Conservation (phyloP, 1,140 invertebrate species). For the Nylanderia fulva region DNA sequence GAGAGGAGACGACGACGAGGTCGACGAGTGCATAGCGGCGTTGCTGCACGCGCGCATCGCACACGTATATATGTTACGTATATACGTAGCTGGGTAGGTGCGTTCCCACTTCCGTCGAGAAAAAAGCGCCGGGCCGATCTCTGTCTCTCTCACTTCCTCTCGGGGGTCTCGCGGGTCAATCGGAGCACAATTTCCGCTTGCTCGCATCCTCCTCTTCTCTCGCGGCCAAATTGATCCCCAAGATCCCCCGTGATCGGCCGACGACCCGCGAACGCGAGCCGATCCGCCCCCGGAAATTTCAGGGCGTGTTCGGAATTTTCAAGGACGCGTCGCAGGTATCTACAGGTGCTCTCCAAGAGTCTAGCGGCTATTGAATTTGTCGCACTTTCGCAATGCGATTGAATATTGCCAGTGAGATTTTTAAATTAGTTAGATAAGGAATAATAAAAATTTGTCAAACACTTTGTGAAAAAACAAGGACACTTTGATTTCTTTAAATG, state of each 20-base stretch:
- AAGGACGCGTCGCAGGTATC: background rate
- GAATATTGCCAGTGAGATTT: too few species aligned
- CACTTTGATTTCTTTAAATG: too few species aligned
- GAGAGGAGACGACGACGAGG: slow-evolving; percentile 56
- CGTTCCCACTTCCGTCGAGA: slow-evolving; percentile 57
- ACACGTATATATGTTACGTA: slow-evolving; percentile 23
- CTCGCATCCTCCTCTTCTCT: slow-evolving; percentile 43
- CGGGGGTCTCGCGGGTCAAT: slow-evolving; percentile 54
- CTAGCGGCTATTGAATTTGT: background rate
- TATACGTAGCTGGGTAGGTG: slow-evolving; percentile 50
- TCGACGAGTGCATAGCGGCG: slow-evolving; percentile 40
- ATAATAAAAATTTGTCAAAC: too few species aligned
- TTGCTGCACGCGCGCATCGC: slow-evolving; percentile 40
- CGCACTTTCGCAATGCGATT: too few species aligned
- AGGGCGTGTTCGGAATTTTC: background rate
- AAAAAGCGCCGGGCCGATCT: slow-evolving; percentile 27
- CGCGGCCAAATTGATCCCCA: slow-evolving; percentile 54
- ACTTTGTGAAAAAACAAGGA: too few species aligned
- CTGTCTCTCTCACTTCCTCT: background rate
- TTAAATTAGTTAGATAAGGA: too few species aligned
- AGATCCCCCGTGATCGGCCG: slow-evolving; percentile 35
- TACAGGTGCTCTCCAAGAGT: background rate
- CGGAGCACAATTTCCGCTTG: slow-evolving; percentile 63
- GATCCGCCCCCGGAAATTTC: slow-evolving; percentile 35
- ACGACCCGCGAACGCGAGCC: slow-evolving; percentile 23